These are phyloP conservation scores for Bos indicus DNA, from an alignment of 2,113 vertebrate genomes.

Conservation along the genomic window DNA sequence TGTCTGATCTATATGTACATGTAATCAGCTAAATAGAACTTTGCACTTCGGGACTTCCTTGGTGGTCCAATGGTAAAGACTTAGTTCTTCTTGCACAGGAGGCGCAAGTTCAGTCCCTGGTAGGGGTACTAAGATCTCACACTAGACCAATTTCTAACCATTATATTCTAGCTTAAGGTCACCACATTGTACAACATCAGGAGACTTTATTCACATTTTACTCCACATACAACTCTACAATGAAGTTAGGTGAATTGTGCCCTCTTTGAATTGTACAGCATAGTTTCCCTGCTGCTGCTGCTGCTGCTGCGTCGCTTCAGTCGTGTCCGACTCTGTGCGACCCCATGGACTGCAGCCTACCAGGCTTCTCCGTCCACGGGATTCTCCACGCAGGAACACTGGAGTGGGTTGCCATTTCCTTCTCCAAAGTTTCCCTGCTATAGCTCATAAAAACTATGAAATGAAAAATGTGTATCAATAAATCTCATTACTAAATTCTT, in stretches of 20 bases:
- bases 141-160: background rate
- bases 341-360: no score
- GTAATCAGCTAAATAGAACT: background rate
- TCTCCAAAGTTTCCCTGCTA: background rate
- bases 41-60: background rate
- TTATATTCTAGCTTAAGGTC: background rate
- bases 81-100: background rate
- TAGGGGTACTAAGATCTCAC: background rate
- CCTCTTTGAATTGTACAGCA: background rate
- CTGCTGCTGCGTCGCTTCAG: no score
- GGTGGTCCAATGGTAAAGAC: background rate
- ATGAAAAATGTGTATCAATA: background rate
- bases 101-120: background rate
- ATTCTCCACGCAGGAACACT: no score
- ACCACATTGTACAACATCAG: background rate
- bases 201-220: background rate
- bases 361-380: no score
- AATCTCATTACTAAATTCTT: background rate
- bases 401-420: no score
- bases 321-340: no score
- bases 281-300: background rate
- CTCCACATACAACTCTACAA: background rate
- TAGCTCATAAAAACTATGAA: background rate
- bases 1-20: background rate
- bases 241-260: background rate